These are phyloP conservation scores for Pygoscelis adeliae DNA, from an alignment of 2,113 vertebrate genomes.

Conservation along the genomic window DNA sequence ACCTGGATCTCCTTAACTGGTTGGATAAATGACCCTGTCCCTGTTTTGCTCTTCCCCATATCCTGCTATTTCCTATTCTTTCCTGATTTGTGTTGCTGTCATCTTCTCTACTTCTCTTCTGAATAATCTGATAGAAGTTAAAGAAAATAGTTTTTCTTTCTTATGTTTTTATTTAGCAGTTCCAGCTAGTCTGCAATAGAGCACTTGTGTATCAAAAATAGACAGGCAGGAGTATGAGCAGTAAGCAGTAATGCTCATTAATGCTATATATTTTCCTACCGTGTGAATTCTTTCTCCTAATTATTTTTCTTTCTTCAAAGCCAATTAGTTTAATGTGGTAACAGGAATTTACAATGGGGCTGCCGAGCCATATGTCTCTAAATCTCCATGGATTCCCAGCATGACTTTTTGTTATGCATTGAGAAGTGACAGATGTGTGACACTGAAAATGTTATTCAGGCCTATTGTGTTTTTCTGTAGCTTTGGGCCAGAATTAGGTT, in stretches of 20 bases:
- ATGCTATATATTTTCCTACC: neutral
- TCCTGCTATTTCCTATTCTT: neutral
- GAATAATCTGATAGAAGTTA: neutral
- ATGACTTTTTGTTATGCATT: neutral
- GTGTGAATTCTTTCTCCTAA: neutral
- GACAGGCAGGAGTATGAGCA: neutral
- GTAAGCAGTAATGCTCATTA: neutral
- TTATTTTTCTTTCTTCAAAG: conserved; percentile 38
- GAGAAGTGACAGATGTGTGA: conserved; percentile 48
- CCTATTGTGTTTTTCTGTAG: neutral
- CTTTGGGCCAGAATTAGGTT: neutral
- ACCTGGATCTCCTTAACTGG: neutral
- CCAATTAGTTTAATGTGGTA: conserved; percentile 6
- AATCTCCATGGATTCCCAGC: neutral
- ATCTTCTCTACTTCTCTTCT: neutral
- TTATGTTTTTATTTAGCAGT: neutral
- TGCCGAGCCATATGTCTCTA: conserved; percentile 26
- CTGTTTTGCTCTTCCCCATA: neutral
- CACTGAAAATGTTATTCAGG: conserved; percentile 28
- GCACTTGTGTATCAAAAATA: neutral
- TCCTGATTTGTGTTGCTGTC: neutral
- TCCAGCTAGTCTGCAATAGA: neutral
- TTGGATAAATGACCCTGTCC: neutral
- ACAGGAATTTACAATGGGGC: neutral
- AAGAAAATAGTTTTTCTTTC: neutral